These are phyloP conservation scores for Cotesia chilonis DNA, from an alignment of 1,140 invertebrate species.

Conservation along the genomic window DNA sequence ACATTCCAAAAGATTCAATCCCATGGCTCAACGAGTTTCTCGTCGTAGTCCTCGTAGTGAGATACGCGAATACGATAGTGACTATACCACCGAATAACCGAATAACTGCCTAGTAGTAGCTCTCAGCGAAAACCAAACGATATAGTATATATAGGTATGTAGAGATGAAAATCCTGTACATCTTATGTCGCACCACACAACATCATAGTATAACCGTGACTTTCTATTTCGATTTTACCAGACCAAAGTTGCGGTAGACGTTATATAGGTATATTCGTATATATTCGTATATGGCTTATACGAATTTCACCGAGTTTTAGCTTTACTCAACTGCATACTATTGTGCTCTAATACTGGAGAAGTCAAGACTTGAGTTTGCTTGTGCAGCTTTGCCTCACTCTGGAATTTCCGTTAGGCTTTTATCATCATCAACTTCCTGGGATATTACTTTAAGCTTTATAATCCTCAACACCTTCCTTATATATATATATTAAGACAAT, in stretches of 20 bases:
- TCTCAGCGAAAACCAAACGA: neutral
- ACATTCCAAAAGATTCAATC: constrained; percentile 43
- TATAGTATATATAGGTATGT: no score
- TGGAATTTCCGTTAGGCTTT: constrained; percentile 23
- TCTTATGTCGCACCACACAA: no score
- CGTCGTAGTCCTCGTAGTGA: constrained; percentile 31
- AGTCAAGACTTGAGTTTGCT: neutral
- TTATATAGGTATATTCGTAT: no score
- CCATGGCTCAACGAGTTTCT: constrained; percentile 38
- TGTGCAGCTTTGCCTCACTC: neutral
- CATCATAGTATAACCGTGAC: constrained; percentile 11
- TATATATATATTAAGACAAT: constrained; percentile 6
- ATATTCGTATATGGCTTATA: no score
- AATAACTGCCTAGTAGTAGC: neutral
- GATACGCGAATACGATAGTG: constrained; percentile 45
- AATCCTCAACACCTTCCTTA: constrained; percentile 28
- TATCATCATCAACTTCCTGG: constrained; percentile 13
- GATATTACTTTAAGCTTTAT: constrained; percentile 13
- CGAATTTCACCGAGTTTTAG: no score
- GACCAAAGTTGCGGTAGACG: neutral
- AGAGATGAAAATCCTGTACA: no score
- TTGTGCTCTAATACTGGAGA: no score
- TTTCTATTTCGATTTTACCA: constrained; percentile 32
- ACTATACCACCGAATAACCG: neutral
- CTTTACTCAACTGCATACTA: no score